These are phyloP conservation scores for Triops longicaudatus DNA, from an alignment of 1,140 invertebrate species.

Conservation along the genomic window DNA sequence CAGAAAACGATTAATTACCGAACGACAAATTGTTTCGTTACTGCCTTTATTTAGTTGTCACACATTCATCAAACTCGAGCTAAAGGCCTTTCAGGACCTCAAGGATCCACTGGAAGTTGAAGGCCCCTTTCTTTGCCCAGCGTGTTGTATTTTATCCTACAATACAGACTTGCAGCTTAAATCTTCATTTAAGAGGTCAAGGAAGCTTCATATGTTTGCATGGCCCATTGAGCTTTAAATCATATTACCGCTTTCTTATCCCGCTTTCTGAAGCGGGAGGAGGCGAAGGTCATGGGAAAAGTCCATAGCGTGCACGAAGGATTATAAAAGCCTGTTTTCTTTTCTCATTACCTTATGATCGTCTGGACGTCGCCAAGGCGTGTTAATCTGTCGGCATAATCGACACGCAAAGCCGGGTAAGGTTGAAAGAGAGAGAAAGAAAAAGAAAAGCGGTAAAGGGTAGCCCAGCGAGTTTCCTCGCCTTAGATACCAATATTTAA, in stretches of 20 bases:
- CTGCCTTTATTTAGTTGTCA: too few relatives aligned
- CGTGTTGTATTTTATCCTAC: background rate
- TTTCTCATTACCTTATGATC: slow-evolving; percentile 15
- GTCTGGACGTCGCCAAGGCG: slow-evolving; percentile 13
- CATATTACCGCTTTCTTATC: background rate
- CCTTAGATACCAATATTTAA: background rate
- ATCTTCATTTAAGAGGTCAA: background rate
- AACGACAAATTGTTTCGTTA: background rate
- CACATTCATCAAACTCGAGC: too few relatives aligned
- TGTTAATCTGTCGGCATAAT: slow-evolving; percentile 15
- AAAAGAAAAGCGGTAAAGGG: background rate
- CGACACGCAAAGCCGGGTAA: background rate
- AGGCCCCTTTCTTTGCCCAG: too few relatives aligned
- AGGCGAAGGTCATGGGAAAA: background rate
- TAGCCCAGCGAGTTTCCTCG: background rate
- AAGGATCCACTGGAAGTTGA: too few relatives aligned
- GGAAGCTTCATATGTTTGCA: background rate
- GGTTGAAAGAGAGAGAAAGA: background rate
- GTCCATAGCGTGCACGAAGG: background rate
- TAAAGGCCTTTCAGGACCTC: too few relatives aligned
- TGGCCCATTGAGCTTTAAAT: background rate
- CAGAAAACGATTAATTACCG: background rate
- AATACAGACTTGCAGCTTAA: background rate
- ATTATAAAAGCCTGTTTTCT: background rate
- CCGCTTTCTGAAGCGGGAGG: background rate